Percentiles rank a stretch among this genome's conserved stretches.
Evolutionary conservation across 2,888 invertebrate genomes (phyloP).

Genomic region (Melanargia galathea): DNA sequence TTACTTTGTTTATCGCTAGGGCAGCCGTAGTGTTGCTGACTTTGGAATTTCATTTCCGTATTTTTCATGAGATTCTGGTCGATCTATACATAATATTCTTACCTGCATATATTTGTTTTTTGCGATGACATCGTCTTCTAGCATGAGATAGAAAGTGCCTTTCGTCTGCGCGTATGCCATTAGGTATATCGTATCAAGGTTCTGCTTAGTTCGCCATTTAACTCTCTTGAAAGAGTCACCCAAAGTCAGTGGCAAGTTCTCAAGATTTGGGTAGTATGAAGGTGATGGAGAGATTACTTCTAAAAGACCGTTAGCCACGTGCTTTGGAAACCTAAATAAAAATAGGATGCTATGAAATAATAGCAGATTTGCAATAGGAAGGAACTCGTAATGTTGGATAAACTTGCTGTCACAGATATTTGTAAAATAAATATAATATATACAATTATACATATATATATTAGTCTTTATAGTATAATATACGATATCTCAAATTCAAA

Average conservation of each 20-base stretch:
- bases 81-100: slow-evolving; percentile 4
- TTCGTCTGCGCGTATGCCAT: slow-evolving; percentile 96
- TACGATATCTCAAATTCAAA: too few species aligned
- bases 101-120: slow-evolving; percentile 91
- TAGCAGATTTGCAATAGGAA: slow-evolving; percentile 15
- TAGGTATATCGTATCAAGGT: slow-evolving; percentile 95
- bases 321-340: slow-evolving; percentile 85
- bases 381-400: too few species aligned
- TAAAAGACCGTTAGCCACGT: slow-evolving; percentile 90
- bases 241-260: slow-evolving; percentile 88
- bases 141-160: slow-evolving; percentile 94
- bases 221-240: slow-evolving; percentile 93
- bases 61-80: too few species aligned
- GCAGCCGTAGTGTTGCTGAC: too few species aligned
- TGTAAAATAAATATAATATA: too few species aligned
- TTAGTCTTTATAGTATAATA: too few species aligned
- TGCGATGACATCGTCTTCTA: slow-evolving; percentile 97
- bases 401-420: too few species aligned
- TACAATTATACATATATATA: too few species aligned
- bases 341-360: slow-evolving; percentile 1
- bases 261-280: slow-evolving; percentile 94
- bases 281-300: slow-evolving; percentile 94
- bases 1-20: too few species aligned
- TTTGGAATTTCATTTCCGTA: too few species aligned
- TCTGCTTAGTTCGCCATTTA: slow-evolving; percentile 97